Evolutionary conservation across 2,888 invertebrate species (phyloP), one percentile per base, ranked within the genome.

Genomic region (Pseudanteris insignis): DNA sequence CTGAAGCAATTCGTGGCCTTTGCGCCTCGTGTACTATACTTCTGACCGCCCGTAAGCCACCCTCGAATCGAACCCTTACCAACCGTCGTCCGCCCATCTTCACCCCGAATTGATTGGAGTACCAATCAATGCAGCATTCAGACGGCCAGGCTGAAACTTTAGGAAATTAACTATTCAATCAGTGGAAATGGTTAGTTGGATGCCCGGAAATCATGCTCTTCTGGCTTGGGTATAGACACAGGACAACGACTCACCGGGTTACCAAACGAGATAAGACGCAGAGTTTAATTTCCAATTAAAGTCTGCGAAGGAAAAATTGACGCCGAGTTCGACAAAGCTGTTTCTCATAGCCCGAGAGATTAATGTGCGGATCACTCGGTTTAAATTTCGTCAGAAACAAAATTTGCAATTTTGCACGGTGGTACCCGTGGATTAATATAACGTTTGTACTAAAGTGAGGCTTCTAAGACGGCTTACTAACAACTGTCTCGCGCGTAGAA

Each of bases 81-180:
- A 47, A 50, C 50, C 48, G 33, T 59, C 68, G 57, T 67, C 60
- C 66, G 25, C 68, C 57, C 43, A 67, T 67, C 66, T 67, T 73
- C 68, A 72, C 72, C 72, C 73, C 69, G 68, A 72, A 75, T 74
- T 77, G 77, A 78, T 78, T 78, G 75, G 73, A 77, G 77, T 75
- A 78, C 76, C 78, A 78, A 78, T 78, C 78, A 78, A 78, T 78
- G 76, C 70, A 71, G 73, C 77, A 78, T 77, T 78, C 77, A 78
- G 74, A 69, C 69, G 69, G 71, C 72, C 67, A 67, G 67, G 72
- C 73, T 72, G 74, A 77, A 78, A 78, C 78, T 78, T 78, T 77
- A 75, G 77, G 78, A 78, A 78, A 78, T 78, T 78, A 77, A 77
- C 77, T 74, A 78, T 78, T 78, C 78, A 76, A 72, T 75, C 69